These are phyloP conservation scores for Margarornis squamiger DNA, from an alignment of 2,797 vertebrate genomes.

Conservation along the genomic window DNA sequence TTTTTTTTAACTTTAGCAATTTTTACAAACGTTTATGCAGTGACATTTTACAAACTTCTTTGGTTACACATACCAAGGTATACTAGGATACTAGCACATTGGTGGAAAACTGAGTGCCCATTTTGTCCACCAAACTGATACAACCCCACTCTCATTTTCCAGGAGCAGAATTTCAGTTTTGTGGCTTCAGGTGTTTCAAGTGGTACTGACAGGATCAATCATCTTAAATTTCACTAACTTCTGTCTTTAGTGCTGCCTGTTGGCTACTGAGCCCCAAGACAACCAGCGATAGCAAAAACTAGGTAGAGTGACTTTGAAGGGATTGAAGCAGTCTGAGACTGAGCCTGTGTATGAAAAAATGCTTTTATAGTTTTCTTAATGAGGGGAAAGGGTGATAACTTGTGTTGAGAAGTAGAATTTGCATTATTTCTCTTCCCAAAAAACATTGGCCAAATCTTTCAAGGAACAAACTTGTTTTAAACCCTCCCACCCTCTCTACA, in stretches of 20 bases:
- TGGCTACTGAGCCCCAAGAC: not conserved
- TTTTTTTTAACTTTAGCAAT: not conserved
- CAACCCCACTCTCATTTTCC: not conserved
- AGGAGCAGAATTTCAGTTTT: not conserved
- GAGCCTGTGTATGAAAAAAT: not conserved
- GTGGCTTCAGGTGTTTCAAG: not conserved
- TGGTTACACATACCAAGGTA: not conserved
- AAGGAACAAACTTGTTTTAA: not conserved
- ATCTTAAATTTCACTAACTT: not conserved
- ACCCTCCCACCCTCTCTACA: rapidly evolving
- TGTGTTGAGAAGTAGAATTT: not conserved
- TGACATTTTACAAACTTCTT: not conserved
- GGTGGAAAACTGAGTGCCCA: not conserved
- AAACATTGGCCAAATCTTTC: not conserved
- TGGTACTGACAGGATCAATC: not conserved
- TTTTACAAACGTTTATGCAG: not conserved
- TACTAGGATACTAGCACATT: not conserved
- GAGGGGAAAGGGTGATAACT: not conserved
- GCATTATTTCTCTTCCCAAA: not conserved
- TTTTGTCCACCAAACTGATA: not conserved
- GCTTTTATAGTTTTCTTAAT: not conserved
- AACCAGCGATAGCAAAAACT: not conserved
- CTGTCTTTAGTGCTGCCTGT: not conserved
- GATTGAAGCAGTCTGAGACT: not conserved
- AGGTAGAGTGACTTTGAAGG: not conserved